Base-by-base conservation (phyloP, 2,888 invertebrate genomes). In the Agapostemon virescens region DNA sequence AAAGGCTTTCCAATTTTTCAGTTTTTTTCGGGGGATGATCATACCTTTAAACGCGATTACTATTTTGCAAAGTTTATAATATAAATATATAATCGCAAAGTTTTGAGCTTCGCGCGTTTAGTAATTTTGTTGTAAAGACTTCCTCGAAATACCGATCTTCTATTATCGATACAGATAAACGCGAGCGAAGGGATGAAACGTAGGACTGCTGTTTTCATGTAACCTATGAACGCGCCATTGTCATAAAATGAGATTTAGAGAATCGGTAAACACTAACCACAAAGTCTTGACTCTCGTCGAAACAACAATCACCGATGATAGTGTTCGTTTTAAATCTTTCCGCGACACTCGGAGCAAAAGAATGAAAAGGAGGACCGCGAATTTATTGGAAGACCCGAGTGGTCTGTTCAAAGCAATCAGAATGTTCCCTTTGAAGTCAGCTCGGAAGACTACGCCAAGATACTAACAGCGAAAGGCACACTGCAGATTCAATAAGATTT, bases 331-430 rank as follows among this genome's bases (percentile, higher is more conserved):
- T 5, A 63, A 63, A 63, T 63, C 63, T 36, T 63, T 36, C 13
- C 63, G n/a, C n/a, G n/a, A 63, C 63, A 63, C 63, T 36, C 36
- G 11, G 61, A 13, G n/a, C 63, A 36, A 33, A n/a, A n/a, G 33
- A 36, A 63, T n/a, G 13, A 36, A 36, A 63, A n/a, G 63, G 63
- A 36, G 13, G 36, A 63, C 63, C 6, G 63, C 38, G 63, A n/a
- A 63, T 63, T 63, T 63, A 63, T 63, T 63, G 36, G 63, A 36
- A 63, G 63, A 36, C 63, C 38, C 63, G 63, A 63, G 36, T 63
- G 63, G 63, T 63, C 36, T 63, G 63, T 36, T 63, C 63, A 36
- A 63, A 63, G 36, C 36, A 63, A 63, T 69, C 63, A 42, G 15
- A 26, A 20, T 38, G 17, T 36, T 36, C 7, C 6, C 20, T 26